phyloP scores from a whole-genome alignment of 1,140 invertebrate genomes.

The Mactra quadrangularis region DNA sequence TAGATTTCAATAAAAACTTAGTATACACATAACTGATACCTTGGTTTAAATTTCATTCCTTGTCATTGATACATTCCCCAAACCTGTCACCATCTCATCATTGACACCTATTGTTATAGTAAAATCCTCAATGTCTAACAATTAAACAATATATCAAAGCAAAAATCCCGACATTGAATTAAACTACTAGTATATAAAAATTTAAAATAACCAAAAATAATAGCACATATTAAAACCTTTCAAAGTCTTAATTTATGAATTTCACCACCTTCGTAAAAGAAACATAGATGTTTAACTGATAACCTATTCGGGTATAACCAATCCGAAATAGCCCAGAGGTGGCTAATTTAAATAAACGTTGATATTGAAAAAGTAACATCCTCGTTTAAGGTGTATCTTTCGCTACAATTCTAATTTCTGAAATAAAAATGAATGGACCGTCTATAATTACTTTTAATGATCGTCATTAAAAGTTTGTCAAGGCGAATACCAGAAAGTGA shows the following conservation, averaged over 20 bases:
- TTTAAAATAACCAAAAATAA: conserved; percentile 16
- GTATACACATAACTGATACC: too few relatives aligned
- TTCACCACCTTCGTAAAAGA: conserved; percentile 15
- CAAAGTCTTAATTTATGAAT: conserved; percentile 29
- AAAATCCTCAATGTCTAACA: too few relatives aligned
- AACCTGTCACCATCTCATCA: too few relatives aligned
- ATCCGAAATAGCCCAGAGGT: neutral
- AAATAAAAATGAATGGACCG: conserved; percentile 30
- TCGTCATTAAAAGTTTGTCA: conserved; percentile 26
- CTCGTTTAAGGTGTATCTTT: conserved; percentile 31
- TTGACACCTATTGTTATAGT: too few relatives aligned
- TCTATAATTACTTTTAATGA: conserved; percentile 57
- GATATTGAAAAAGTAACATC: conserved; percentile 41
- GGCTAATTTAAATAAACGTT: neutral
- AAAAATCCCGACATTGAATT: too few relatives aligned
- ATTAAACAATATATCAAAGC: too few relatives aligned
- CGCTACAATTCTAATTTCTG: conserved; percentile 26
- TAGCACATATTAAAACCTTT: conserved; percentile 7
- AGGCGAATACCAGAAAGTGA: conserved; percentile 44
- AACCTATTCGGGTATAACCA: conserved; percentile 28
- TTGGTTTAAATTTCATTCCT: too few relatives aligned
- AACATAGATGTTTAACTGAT: conserved; percentile 46
- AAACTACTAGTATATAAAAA: too few relatives aligned
- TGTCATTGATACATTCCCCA: too few relatives aligned
- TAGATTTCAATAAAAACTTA: too few relatives aligned